Base-by-base conservation (phyloP, 1,140 invertebrate species). In the Brachionus asplanchnoidis region DNA sequence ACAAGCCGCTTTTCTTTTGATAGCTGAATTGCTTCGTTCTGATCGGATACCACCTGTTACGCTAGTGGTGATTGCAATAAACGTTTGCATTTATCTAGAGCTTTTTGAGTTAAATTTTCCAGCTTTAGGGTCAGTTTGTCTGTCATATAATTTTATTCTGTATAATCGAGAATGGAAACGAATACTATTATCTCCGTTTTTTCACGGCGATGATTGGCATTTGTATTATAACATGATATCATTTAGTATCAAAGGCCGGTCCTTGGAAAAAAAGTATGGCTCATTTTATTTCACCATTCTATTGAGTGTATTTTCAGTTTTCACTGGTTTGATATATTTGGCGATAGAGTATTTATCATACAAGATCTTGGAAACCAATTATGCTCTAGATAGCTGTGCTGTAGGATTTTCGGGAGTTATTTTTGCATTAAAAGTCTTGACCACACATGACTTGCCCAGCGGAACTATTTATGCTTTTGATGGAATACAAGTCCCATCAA, bases 171-270 rank as follows among this genome's bases (percentile, higher is more conserved):
- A 93, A 84, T 94, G 91, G 89, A 87, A 88, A 20, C 89, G 92
- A 12, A 90, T 94, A 14, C 75, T 94, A 9, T 85, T 93, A 7
- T 92, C 92, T 2, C 90, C 92, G 12, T 91, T 94, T 85, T 93
- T 92, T 87, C 93, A 94, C 89, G 92, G 90, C 1, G 91, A 93
- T 70, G 93, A 94, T 86, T 92, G 93, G 91, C 93, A 94, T 89
- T 89, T 94, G 0, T 94, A 93, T 87, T 94, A 93, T 87, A 94
- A 94, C 86, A 94, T 94, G 93, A 88, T 92, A 14, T 94, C 93
- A 1, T 92, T 93, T 50, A 88, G 93, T 8, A 88, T 92, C 26
- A 94, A 94, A 89, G 93, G 93, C 8, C 88, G 88, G 11, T 85
- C 82, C 28, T 85, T 90, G 1, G 93, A 94, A 87, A 89, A 88